A percentile compares a stretch with the other conserved stretches of the same genome.
Evolutionary conservation across 2,888 invertebrate species (phyloP).

Genomic region (Ephialtes manifestator): DNA sequence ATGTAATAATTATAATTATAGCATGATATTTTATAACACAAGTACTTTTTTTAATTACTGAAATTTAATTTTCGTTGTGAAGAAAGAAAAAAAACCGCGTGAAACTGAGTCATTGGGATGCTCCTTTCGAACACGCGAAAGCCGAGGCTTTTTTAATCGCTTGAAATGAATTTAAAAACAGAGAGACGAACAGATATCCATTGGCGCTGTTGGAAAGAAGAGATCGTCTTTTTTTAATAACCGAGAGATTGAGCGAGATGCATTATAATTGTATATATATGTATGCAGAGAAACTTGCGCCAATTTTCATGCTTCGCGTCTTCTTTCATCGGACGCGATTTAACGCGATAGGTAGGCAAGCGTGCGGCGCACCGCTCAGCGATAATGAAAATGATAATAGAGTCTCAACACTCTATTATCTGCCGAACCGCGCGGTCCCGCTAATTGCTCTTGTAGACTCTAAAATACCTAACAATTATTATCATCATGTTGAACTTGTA

Average conservation of each 20-base stretch:
- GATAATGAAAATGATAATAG: slow-evolving; percentile 71
- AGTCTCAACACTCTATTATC: slow-evolving; percentile 51
- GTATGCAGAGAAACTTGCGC: slow-evolving; percentile 72
- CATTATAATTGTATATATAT: slow-evolving; percentile 24
- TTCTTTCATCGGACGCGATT: slow-evolving; percentile 70
- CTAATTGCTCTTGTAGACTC: slow-evolving; percentile 43
- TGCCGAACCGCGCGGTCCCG: slow-evolving; percentile 27
- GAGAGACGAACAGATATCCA: slow-evolving; percentile 23
- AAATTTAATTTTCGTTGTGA: background rate
- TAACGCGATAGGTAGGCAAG: slow-evolving; percentile 61
- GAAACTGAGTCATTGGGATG: slow-evolving; percentile 19
- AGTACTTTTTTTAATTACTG: background rate
- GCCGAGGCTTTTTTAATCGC: slow-evolving; percentile 35
- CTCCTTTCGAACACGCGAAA: slow-evolving; percentile 39
- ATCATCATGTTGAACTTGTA: background rate
- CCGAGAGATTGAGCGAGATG: slow-evolving; percentile 41
- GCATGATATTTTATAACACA: too few species aligned
- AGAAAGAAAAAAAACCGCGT: too few species aligned
- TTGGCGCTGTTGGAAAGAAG: slow-evolving; percentile 25
- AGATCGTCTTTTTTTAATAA: slow-evolving; percentile 1
- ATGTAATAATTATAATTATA: too few species aligned
- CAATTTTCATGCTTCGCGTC: slow-evolving; percentile 74
- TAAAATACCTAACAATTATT: slow-evolving; percentile 5
- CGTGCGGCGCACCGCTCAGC: slow-evolving; percentile 21
- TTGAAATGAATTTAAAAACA: slow-evolving; percentile 20